Base-by-base conservation (phyloP, 2,113 vertebrate genomes). In the Bombycilla garrulus region DNA sequence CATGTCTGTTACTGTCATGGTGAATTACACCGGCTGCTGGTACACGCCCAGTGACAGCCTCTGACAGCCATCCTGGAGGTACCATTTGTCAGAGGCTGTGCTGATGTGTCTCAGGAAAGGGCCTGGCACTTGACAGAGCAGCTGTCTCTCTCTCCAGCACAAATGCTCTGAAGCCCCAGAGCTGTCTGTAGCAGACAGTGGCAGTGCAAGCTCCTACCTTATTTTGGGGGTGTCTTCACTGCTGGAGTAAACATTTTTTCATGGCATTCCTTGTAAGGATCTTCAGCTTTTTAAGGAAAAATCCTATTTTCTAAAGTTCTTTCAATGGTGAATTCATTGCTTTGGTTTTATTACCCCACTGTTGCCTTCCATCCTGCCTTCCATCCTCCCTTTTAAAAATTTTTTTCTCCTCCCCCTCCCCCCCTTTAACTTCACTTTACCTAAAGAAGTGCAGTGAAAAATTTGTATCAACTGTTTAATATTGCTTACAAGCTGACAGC, bases 361-460 rank as follows among this genome's bases (percentile, higher is more conserved):
- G 10, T 24, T 90, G 22, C 15, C 24, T 82, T 50, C 15, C 33
- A 69, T 33, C 7, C 8, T 51, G 12, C 11, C 19, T 45, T 48
- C 17, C 5, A 26, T 58, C 33, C 26, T 48, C 17, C 24, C 7
- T 10, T n/a, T 22, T n/a, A n/a, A 42, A 42, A 42, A 12, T 42
- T 25, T 15, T 51, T 42, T 36, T 6, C 3, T n/a, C 36, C 24
- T 51, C 7, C 10, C 1, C 2, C 2, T 4, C 2, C 1, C 0
- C 5, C 3, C 2, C 8, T 58, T 62, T 56, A 65, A 10, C 7
- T 40, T 76, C 9, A 22, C 18, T 40, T 1, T 40, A 6, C 28
- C n/a, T 61, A 28, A 77, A 57, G 25, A 47, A 47, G 33, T 53
- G 26, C 11, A 72, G 28, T 79, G 18, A 51, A 20, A 57, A 67